Conservation (phyloP, 1,140 invertebrate species). For the Calliopsis andreniformis region DNA sequence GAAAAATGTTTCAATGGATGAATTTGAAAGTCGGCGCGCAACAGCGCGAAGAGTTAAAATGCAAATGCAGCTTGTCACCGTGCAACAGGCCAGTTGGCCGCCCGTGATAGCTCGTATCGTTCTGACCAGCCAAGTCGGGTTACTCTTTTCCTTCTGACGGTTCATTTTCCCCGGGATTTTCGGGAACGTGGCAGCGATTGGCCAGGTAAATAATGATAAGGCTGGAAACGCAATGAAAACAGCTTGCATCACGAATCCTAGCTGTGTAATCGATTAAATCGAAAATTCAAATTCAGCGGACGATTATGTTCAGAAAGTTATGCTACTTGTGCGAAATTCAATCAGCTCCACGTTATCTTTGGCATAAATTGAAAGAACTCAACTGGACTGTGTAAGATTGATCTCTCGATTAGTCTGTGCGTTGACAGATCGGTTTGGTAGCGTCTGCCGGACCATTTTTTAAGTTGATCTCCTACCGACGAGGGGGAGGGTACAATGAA, state of each 20-base stretch:
- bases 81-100: conserved; percentile 68
- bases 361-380: conserved; percentile 4
- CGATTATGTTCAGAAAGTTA: too few species aligned
- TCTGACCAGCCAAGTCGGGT: conserved; percentile 58
- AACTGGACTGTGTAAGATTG: conserved; percentile 45
- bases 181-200: conserved; percentile 15
- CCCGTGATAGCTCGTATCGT: conserved; percentile 73
- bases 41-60: conserved; percentile 36
- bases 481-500: conserved; percentile 67
- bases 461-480: conserved; percentile 66
- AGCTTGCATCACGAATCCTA: neutral
- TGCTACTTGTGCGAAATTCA: neutral
- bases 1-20: conserved; percentile 55
- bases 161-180: conserved; percentile 56
- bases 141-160: conserved; percentile 56
- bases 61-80: conserved; percentile 63
- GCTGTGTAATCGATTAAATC: too few species aligned
- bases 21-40: conserved; percentile 41
- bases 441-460: conserved; percentile 74
- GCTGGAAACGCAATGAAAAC: conserved; percentile 9
- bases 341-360: neutral
- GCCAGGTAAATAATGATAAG: conserved; percentile 49
- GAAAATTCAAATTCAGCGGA: too few species aligned
- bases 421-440: conserved; percentile 51
- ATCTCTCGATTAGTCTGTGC: conserved; percentile 56